Evolutionary conservation across 2,888 invertebrate species (phyloP).

Genomic region (Exephanes ischioxanthus): DNA sequence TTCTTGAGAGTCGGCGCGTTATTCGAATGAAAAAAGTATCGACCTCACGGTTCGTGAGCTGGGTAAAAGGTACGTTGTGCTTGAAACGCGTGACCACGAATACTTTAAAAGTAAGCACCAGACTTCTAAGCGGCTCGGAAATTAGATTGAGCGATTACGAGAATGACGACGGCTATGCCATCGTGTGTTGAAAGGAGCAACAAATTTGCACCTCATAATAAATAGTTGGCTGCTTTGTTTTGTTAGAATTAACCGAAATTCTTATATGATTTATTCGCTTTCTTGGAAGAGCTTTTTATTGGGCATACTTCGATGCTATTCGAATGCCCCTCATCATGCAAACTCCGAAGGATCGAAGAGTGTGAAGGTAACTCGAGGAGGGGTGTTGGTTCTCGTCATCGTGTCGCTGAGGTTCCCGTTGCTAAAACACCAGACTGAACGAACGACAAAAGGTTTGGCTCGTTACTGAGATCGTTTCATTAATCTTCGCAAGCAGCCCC

Average conservation of each 20-base stretch:
- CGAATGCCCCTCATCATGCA: neutral
- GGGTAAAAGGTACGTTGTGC: conserved; percentile 44
- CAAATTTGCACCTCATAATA: conserved; percentile 7
- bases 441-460: conserved; percentile 73
- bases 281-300: neutral
- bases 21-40: conserved; percentile 37
- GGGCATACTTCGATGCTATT: neutral
- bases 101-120: conserved; percentile 53
- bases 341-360: neutral
- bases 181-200: conserved; percentile 56
- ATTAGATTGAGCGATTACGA: conserved; percentile 63
- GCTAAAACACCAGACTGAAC: conserved; percentile 29
- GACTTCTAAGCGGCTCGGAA: conserved; percentile 55
- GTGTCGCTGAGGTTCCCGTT: conserved; percentile 22
- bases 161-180: conserved; percentile 34
- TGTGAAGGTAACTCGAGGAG: conserved; percentile 1
- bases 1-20: conserved; percentile 24
- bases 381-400: conserved; percentile 15
- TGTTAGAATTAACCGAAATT: neutral
- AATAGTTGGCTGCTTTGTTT: neutral
- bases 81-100: conserved; percentile 61
- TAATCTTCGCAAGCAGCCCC: conserved; percentile 79
- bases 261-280: neutral
- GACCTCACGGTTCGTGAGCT: neutral
- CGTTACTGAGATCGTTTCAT: conserved; percentile 80